Percentiles rank a stretch among this genome's conserved stretches.
Conservation (phyloP, 2,113 vertebrate species). For the Promerops cafer region DNA sequence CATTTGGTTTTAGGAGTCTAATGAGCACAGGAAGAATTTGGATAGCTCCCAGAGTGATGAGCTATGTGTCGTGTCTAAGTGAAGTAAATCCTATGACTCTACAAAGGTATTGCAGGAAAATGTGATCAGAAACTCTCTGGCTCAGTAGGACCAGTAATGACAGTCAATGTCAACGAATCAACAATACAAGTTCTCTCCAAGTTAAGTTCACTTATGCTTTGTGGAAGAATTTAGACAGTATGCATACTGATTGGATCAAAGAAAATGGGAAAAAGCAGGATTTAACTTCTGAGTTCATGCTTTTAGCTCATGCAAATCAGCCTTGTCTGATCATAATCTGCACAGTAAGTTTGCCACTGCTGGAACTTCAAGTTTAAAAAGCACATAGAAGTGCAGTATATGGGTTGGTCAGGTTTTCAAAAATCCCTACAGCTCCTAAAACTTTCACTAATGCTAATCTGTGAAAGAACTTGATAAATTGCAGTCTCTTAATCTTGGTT, state of each 20-base stretch:
- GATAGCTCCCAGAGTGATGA: background rate
- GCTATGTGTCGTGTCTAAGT: background rate
- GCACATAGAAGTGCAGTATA: background rate
- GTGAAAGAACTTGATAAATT: background rate
- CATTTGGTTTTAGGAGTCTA: conserved; percentile 18
- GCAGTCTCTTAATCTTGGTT: background rate
- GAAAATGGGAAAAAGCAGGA: background rate
- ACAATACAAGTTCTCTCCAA: background rate
- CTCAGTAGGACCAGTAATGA: background rate
- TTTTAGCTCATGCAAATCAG: background rate
- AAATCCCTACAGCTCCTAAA: background rate
- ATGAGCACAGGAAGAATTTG: background rate
- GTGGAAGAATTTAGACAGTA: background rate
- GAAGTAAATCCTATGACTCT: background rate
- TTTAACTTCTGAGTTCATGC: background rate
- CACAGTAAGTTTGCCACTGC: background rate
- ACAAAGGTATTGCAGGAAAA: background rate
- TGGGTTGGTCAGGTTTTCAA: background rate
- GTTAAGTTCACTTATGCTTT: background rate
- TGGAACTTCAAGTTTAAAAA: background rate
- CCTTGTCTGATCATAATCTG: background rate
- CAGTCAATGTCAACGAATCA: background rate
- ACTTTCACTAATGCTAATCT: background rate
- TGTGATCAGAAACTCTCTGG: background rate
- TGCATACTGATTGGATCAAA: background rate